phyloP scores from a whole-genome alignment of 2,113 vertebrate species.

The Coptodon bakossiorum region DNA sequence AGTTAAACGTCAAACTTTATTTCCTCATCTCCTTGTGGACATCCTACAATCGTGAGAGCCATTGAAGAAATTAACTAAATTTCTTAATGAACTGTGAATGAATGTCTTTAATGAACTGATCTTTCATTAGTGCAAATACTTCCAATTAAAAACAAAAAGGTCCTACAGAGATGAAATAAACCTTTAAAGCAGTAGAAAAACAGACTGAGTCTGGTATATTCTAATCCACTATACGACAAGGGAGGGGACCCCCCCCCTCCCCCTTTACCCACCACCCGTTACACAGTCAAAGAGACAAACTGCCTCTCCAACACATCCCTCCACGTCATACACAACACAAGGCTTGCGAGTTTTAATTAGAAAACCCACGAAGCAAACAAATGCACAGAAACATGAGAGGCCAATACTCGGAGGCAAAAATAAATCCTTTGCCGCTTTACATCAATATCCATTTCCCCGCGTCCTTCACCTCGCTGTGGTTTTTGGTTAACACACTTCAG shows the following conservation, averaged over 20 bases:
- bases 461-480: slow-evolving; percentile 56
- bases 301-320: not conserved
- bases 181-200: not conserved
- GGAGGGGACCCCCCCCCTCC: not conserved
- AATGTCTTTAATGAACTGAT: not conserved
- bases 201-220: not conserved
- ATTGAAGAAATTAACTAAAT: slow-evolving; percentile 3
- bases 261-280: not conserved
- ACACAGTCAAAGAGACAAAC: not conserved
- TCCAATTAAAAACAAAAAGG: not conserved
- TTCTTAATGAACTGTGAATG: slow-evolving; percentile 18
- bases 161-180: not conserved
- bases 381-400: slow-evolving; percentile 47
- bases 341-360: slow-evolving; percentile 52
- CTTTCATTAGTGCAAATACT: not conserved
- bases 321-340: slow-evolving; percentile 31
- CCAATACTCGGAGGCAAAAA: slow-evolving; percentile 45
- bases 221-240: not conserved
- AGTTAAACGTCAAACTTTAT: not conserved
- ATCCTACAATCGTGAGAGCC: not conserved
- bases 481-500: slow-evolving; percentile 55
- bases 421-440: slow-evolving; percentile 44
- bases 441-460: slow-evolving; percentile 47
- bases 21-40: not conserved
- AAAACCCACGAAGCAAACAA: slow-evolving; percentile 61